Percentiles rank a stretch among this genome's conserved stretches.
Evolutionary conservation across 2,113 vertebrate species (phyloP).

Genomic region (Sturnus vulgaris): DNA sequence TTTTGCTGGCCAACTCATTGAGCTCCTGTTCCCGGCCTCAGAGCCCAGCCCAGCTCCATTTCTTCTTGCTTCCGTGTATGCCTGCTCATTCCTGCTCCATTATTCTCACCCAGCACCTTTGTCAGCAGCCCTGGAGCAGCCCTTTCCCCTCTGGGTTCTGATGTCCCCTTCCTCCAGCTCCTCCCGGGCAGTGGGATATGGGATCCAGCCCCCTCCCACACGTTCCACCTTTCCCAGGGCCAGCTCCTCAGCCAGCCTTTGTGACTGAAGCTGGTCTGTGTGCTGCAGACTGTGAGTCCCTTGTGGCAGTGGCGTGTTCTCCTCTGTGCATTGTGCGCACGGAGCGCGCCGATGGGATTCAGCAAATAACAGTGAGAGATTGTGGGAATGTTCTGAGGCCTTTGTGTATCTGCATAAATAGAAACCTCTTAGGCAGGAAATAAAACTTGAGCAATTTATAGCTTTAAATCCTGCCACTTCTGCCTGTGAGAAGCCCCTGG

Average conservation of each 20-base stretch:
- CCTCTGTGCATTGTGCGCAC: constrained; percentile 46
- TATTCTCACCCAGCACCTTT: neutral
- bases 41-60: neutral
- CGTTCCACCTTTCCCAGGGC: constrained; percentile 61
- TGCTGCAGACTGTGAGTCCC: constrained; percentile 58
- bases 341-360: constrained; percentile 42
- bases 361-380: constrained; percentile 52
- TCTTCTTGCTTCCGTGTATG: neutral
- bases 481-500: constrained; percentile 47
- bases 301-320: constrained; percentile 55
- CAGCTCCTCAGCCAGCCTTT: constrained; percentile 46
- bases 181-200: neutral
- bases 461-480: constrained; percentile 52
- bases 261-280: constrained; percentile 51
- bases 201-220: neutral
- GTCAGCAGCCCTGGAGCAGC: neutral
- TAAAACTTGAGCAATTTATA: constrained; percentile 59
- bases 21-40: constrained; percentile 10
- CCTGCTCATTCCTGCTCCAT: neutral
- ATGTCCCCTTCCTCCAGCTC: neutral
- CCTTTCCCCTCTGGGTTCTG: neutral
- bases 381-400: constrained; percentile 62
- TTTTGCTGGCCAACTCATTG: constrained; percentile 23
- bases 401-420: constrained; percentile 58
- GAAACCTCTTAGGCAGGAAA: constrained; percentile 64